Evolutionary conservation across 2,113 vertebrate species (phyloP), one percentile per base, ranked within the genome.

Genomic region (Diphyllodes magnificus): DNA sequence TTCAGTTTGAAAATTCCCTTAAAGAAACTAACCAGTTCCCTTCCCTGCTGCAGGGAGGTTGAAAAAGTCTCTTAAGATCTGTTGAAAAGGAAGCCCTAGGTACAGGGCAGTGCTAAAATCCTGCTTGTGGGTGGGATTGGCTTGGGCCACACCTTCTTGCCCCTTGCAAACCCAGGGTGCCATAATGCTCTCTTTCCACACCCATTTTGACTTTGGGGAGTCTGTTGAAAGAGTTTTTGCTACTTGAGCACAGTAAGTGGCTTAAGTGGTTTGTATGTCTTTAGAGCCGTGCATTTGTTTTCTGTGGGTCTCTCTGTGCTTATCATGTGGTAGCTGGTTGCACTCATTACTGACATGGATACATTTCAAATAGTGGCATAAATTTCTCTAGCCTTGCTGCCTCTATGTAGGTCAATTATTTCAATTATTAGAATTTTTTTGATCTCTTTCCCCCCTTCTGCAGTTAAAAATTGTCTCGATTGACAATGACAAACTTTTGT

Each of bases 171-270:
- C 7, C 23, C 33, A 37, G 40, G 18, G 9, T 50, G 51, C 25
- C 0, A 0, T 2, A 16, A 8, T 1, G 1, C 37, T 90, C 42
- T 47, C 6, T 63, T 75, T 71, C 70, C 59, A 49, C 24, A 11
- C 31, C 27, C 8, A 2, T 14, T n/a, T 15, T 39, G 33, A 8
- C 19, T 80, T 60, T 40, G 45, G 11, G 9, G 33, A 27, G 30
- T 56, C 31, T 77, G 6, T 33, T 69, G 12, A 49, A 69, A 27
- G 40, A 51, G 21, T 3, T 88, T 76, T 50, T 69, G n/a, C 49
- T 72, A 0, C 40, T 59, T 1, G 3, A 39, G 33, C 24, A 35
- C 21, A 61, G 14, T 50, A 53, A 54, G 33, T 79, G 71, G 33
- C 24, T 68, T 44, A 60, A 35, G 24, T n/a, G n/a, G 25, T 82